Evolutionary conservation across 2,113 vertebrate species (phyloP), one percentile per base, ranked within the genome.

Genomic region (Canis aureus): DNA sequence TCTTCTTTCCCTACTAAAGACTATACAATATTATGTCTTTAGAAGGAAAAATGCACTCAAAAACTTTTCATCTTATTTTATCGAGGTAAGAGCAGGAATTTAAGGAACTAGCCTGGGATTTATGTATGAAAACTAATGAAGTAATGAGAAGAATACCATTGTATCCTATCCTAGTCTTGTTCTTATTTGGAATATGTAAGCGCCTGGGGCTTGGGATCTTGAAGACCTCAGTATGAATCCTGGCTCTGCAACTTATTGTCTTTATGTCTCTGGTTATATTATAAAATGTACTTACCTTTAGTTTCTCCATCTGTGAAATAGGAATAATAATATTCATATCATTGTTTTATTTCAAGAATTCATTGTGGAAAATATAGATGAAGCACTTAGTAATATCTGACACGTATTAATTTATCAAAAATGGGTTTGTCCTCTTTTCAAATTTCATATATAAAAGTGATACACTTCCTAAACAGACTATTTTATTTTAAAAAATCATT

Each of bases 1-100:
- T 17, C n/a, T 10, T 60, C 29, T 59, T 90, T 88, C 32, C 80
- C 64, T 49, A n/a, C 19, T 49, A 22, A 51, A 67, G 35, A 78
- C 62, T 67, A 27, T 83, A 35, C 11, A 85, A 13, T 76, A 10
- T 84, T 38, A 74, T n/a, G 0, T 27, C 43, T 35, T 95, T 82
- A 92, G 66, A 92, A 82, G 55, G 29, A 66, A 19, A 66, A 71
- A 38, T 32, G 53, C 19, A 59, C 11, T 93, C 5, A 84, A 88
- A 79, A 51, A 5, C 8, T 80, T 93, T 88, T 82, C 7, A 51
- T 92, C 71, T 86, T 86, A 27, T 79, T 83, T 59, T 90, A 59
- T 53, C 84, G 20, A 67, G 78, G 71, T 96, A 87, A 78, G 49
- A 85, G 17, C 49, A 93, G 15, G 29, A 89, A 95, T 82, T 81